A percentile compares a stretch with the other conserved stretches of the same genome.
These are phyloP conservation scores for Carcinoscorpius rotundicauda DNA, from an alignment of 1,140 invertebrate species.

Conservation along the genomic window DNA sequence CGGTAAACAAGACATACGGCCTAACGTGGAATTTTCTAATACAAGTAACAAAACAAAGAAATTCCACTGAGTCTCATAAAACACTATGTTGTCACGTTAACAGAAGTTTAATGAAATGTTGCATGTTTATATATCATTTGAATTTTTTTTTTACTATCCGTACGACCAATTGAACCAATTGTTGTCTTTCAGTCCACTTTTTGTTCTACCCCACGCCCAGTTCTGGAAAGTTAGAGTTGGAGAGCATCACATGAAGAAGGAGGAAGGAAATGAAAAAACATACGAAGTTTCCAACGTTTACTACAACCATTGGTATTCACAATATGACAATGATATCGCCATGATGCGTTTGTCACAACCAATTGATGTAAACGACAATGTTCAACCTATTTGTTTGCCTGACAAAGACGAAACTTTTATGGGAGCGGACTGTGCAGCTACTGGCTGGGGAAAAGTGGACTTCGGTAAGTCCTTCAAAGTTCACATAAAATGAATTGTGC, in stretches of 20 bases:
- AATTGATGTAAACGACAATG: conserved; percentile 31
- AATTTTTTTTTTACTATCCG: no score
- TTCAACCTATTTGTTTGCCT: conserved; percentile 30
- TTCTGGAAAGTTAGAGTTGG: conserved; percentile 51
- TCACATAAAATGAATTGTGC: no score
- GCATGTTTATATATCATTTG: no score
- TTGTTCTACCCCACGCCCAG: conserved; percentile 51
- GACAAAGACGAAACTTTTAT: conserved; percentile 35
- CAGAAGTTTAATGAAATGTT: no score
- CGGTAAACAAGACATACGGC: no score
- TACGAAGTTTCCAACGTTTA: conserved; percentile 40
- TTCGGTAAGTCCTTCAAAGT: conserved; percentile 25
- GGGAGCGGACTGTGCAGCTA: conserved; percentile 50
- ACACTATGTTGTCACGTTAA: no score
- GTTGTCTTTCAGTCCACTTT: conserved; percentile 51
- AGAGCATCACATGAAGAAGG: conserved; percentile 56
- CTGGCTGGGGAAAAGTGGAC: conserved; percentile 57
- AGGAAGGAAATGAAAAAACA: conserved; percentile 56
- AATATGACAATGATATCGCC: conserved; percentile 39
- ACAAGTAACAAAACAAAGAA: no score
- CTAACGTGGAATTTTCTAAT: no score
- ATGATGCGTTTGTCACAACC: conserved; percentile 67
- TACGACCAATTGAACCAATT: no score
- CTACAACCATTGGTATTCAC: conserved; percentile 26
- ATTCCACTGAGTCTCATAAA: no score